Evolutionary conservation across 2,888 invertebrate genomes (phyloP).

Genomic region (Salticus scenicus): DNA sequence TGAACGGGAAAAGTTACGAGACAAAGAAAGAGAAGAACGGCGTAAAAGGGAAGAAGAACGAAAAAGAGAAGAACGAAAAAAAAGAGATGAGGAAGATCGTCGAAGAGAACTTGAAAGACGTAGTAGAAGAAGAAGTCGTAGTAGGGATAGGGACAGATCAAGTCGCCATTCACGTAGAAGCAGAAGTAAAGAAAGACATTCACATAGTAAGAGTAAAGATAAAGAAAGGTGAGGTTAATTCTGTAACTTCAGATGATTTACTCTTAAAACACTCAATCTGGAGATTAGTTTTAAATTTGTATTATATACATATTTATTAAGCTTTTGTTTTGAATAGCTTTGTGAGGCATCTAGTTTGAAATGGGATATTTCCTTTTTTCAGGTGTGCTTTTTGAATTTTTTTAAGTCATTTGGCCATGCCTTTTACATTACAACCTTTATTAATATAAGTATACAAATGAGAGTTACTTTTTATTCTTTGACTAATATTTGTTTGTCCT

Average conservation of each 20-base stretch:
- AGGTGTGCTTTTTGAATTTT: constrained; percentile 33
- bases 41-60: constrained; percentile 68
- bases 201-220: constrained; percentile 66
- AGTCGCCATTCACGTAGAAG: constrained; percentile 43
- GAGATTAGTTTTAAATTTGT: background rate
- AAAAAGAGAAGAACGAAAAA: constrained; percentile 63
- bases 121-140: constrained; percentile 42
- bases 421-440: background rate
- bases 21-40: constrained; percentile 78
- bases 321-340: constrained; percentile 20
- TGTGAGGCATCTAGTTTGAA: constrained; percentile 15
- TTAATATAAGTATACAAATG: background rate
- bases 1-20: constrained; percentile 78
- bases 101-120: constrained; percentile 41
- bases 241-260: background rate
- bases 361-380: constrained; percentile 14
- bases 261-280: background rate
- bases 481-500: background rate
- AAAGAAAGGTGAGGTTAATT: constrained; percentile 50
- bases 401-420: background rate
- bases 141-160: constrained; percentile 41
- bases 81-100: constrained; percentile 41
- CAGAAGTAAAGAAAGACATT: constrained; percentile 57
- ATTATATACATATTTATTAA: constrained; percentile 1
- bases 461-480: background rate